Base-by-base conservation (phyloP, 2,888 invertebrate genomes). In the Andrena bicolor region DNA sequence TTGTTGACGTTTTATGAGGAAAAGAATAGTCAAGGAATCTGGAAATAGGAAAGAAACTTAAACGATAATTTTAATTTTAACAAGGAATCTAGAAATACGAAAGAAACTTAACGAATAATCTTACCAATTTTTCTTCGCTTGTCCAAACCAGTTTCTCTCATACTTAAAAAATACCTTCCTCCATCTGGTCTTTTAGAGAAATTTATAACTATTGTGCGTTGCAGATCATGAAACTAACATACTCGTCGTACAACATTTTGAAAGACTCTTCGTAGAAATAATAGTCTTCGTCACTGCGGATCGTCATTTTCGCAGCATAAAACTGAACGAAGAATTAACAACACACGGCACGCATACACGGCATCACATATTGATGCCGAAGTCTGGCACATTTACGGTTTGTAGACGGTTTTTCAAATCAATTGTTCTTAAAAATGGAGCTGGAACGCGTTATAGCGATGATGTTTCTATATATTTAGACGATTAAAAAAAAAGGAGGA, bases 221-320 rank as follows among this genome's bases (percentile, higher is more conserved):
- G 2, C 60, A 84, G 80, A 84, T 84, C 35, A 80, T 80, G 20
- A 84, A 84, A 30, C 6, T 75, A 10, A 68, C 84, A 4, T 84
- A 84, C 10, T 79, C 85, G n/a, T 66, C 84, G 26, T 85, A 65
- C 53, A 77, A 82, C 16, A 48, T 81, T 8, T 23, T 80, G 63
- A 51, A 75, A 49, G 63, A 69, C 16, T 53, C 71, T 0, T 73
- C 77, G 7, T 28, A 10, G 2, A 48, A 75, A 32, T 58, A 53
- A 61, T 13, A 41, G 6, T 26, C 8, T n/a, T 53, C 4, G 16
- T n/a, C 8, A 32, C 5, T 35, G 26, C 35, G 1, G 20, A n/a
- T 35, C 4, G 6, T 1, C 30, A n/a, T 23, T 10, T 20, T 49
- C 8, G 13, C 23, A 26, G 8, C 28, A 16, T 13, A 28, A 26